phyloP scores from a whole-genome alignment of 2,113 vertebrate species.

The Dolichallabes microphthalmus region DNA sequence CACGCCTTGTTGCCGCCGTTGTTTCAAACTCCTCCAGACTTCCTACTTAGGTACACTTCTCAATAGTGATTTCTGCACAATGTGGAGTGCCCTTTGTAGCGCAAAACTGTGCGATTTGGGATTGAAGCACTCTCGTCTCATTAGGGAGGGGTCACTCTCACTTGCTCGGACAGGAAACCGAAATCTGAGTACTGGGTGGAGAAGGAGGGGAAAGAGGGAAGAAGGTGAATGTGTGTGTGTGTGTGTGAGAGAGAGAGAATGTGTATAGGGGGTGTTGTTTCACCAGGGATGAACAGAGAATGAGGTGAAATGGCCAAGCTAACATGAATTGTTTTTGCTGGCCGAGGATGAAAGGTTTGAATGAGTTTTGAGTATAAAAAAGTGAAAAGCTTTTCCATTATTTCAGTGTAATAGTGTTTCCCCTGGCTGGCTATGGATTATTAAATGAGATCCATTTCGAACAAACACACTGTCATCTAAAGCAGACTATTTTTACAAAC shows the following conservation, averaged over 20 bases:
- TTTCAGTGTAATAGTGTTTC: neutral
- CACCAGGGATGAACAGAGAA: neutral
- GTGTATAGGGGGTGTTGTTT: neutral
- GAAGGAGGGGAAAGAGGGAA: neutral
- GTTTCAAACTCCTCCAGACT: neutral
- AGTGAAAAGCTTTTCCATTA: neutral
- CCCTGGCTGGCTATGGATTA: neutral
- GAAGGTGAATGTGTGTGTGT: neutral
- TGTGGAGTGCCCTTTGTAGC: neutral
- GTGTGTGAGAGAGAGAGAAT: neutral
- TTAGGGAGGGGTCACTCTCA: constrained; percentile 44
- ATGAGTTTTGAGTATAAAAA: neutral
- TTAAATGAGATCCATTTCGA: neutral
- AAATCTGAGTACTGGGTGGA: constrained; percentile 45
- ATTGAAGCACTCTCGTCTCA: neutral
- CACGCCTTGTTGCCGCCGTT: constrained; percentile 47
- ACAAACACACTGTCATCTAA: neutral
- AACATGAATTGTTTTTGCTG: constrained; percentile 11
- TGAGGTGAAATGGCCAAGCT: neutral
- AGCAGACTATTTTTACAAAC: neutral
- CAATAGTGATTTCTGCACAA: neutral
- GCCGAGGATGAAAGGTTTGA: neutral
- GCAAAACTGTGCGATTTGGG: neutral
- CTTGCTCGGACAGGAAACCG: constrained; percentile 57
- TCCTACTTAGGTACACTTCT: neutral